phyloP scores from a whole-genome alignment of 1,140 invertebrate genomes.

The Apis mellifera region Amel_HAv3.1 CM009938.2:12558001-12558500 shows the following conservation, averaged over 20 bases:
- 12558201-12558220: too few relatives aligned
- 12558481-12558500: conserved; percentile 3
- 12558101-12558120: too few relatives aligned
- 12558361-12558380: conserved; percentile 60
- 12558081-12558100: not conserved
- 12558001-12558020: conserved; percentile 82
- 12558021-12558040: conserved; percentile 86
- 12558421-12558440: not conserved
- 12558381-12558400: conserved; percentile 45
- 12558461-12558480: not conserved
- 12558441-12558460: conserved; percentile 10
- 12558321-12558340: conserved; percentile 81
- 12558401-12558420: conserved; percentile 49
- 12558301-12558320: conserved; percentile 81
- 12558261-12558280: conserved; percentile 80
- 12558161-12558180: too few relatives aligned
- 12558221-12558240: too few relatives aligned
- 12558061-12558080: conserved; percentile 75
- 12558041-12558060: conserved; percentile 84
- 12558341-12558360: conserved; percentile 74
- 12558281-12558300: conserved; percentile 82
- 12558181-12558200: too few relatives aligned
- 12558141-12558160: too few relatives aligned
- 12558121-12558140: too few relatives aligned
- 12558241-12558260: conserved; percentile 23